Percentiles rank a stretch among this genome's conserved stretches.
Conservation (phyloP, 2,113 vertebrate genomes). For the Tauraco erythrolophus region DNA sequence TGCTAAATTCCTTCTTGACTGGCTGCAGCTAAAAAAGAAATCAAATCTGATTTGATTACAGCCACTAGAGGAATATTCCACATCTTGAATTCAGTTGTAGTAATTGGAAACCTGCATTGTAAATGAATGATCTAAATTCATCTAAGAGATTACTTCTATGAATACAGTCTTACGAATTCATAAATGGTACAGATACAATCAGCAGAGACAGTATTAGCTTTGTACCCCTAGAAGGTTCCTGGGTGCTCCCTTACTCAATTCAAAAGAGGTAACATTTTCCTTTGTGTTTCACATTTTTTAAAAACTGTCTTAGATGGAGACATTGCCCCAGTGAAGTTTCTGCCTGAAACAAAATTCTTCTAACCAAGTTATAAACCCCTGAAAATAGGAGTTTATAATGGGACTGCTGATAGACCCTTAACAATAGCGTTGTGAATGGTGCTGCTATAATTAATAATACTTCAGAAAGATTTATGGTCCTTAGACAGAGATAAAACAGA, state of each 20-base stretch:
- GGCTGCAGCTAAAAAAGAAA: conserved; percentile 9
- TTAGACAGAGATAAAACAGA: conserved; percentile 77
- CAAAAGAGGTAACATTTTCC: not conserved
- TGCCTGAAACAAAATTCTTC: conserved; percentile 51
- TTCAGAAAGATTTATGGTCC: conserved; percentile 75
- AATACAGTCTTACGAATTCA: not conserved
- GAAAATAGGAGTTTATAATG: conserved; percentile 46
- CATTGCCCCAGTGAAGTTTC: conserved; percentile 29
- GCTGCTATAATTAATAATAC: conserved; percentile 74
- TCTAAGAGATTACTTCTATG: not conserved
- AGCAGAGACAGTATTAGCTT: conserved; percentile 1
- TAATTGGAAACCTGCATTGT: conserved; percentile 44
- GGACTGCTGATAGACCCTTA: conserved; percentile 55
- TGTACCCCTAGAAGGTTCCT: not conserved
- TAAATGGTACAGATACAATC: not conserved
- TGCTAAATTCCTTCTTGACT: not conserved
- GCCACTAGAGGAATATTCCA: conserved; percentile 41
- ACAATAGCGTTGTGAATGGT: conserved; percentile 57
- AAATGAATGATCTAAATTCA: conserved; percentile 33
- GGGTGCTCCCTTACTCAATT: not conserved
- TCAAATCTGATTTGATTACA: conserved; percentile 26
- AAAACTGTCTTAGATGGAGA: conserved; percentile 16
- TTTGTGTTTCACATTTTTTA: not conserved
- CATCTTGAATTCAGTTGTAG: conserved; percentile 17
- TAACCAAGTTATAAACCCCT: conserved; percentile 46